phyloP scores from a whole-genome alignment of 2,113 vertebrate species.

The Phyllopteryx taeniolatus region DNA sequence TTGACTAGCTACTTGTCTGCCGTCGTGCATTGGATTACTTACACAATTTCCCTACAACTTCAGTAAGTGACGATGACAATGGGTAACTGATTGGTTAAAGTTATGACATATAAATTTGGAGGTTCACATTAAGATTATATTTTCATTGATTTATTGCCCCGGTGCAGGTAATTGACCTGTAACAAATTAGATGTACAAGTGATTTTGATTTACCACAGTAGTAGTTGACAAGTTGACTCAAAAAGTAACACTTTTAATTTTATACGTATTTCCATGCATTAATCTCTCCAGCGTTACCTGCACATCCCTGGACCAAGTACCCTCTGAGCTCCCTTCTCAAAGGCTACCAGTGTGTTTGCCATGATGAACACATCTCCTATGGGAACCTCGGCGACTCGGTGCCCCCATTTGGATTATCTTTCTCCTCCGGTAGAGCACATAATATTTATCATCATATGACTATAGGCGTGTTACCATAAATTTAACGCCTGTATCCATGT shows the following conservation, averaged over 20 bases:
- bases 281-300: constrained; percentile 17
- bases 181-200: background rate
- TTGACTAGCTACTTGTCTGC: background rate
- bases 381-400: constrained; percentile 80
- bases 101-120: background rate
- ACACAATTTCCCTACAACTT: too few relatives aligned
- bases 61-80: background rate
- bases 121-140: background rate
- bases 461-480: background rate
- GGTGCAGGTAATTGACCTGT: background rate
- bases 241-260: background rate
- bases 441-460: background rate
- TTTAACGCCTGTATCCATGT: background rate
- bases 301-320: constrained; percentile 64
- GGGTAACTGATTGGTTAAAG: background rate
- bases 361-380: constrained; percentile 84
- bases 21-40: background rate
- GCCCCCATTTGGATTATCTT: constrained; percentile 91
- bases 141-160: background rate
- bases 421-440: constrained; percentile 79
- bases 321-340: constrained; percentile 81
- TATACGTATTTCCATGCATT: background rate
- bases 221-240: background rate
- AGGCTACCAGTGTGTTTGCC: constrained; percentile 76
- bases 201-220: background rate